Evolutionary conservation across 64 coral and sea anemone genomes (phyloP), one percentile per base, ranked within the genome.

Genomic region (Stylophora pistillata): DNA sequence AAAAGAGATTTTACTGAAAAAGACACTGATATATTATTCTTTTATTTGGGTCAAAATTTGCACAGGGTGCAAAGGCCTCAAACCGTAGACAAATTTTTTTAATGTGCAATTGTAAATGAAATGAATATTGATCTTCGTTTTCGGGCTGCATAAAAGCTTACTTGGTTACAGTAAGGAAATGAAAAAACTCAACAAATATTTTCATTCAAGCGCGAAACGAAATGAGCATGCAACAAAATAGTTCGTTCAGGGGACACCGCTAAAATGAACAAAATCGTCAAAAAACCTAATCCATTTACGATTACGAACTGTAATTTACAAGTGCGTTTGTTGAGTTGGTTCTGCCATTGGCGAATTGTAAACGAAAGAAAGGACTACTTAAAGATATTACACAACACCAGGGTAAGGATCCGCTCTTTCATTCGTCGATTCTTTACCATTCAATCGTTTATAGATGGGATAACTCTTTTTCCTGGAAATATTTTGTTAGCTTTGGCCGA

Each of bases 151-250:
- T 82, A 82, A 82, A 82, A 30, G 58, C 78, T 20, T 63, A 41
- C 27, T 32, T 65, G 58, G 29, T 53, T 53, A 23, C 57, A 47
- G 33, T 41, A 82, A 82, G 26, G 41, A 30, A 82, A 64, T 20
- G 12, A 12, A 65, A 82, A 82, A 21, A 81, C 29, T 82, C 16
- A 82, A 20, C 30, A 82, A 54, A 84, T 26, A 84, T 10, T 53
- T 62, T n/a, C 12, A 53, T 84, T 84, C 11, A 11, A 84, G 18
- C 64, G 64, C 12, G 23, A 84, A 59, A 64, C 65, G 53, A 84
- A 84, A 84, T 28, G 80, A 84, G 80, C 80, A 69, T 69, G 62
- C 80, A 84, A 84, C 21, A 20, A 70, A 84, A 54, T 41, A 60
- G 65, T 82, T 34, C 17, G 21, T 21, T 65, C 17, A 21, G 5